Evolutionary conservation across 1,140 invertebrate species (phyloP).

Genomic region (Melanaphis sacchari): DNA sequence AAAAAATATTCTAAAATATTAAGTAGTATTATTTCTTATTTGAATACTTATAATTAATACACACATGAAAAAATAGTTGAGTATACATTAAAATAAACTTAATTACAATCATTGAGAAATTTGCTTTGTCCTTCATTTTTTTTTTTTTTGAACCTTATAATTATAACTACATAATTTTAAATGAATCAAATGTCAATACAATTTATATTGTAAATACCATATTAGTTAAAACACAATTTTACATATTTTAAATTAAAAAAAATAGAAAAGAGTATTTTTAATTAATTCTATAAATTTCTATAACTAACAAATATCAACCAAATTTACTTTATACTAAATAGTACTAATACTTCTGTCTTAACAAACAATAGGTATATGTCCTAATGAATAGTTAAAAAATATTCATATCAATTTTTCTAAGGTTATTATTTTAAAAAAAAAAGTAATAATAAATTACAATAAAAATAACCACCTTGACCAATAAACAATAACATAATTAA

Average conservation of each 20-base stretch:
- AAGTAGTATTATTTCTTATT: conserved; percentile 2
- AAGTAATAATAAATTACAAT: background rate
- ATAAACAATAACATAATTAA: background rate
- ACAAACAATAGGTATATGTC: background rate
- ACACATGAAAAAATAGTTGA: background rate
- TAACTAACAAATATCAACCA: background rate
- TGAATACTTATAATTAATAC: background rate
- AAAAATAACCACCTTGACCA: background rate
- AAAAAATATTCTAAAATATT: background rate
- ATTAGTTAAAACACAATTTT: background rate
- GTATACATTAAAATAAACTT: background rate
- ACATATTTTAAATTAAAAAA: background rate
- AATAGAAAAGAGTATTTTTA: background rate
- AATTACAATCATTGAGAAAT: background rate
- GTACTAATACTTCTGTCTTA: background rate
- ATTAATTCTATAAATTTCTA: background rate
- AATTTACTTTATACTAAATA: background rate
- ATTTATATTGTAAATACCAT: background rate
- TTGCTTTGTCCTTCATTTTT: too few species aligned
- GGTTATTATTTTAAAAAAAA: background rate
- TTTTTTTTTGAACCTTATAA: too few species aligned
- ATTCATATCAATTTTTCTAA: background rate
- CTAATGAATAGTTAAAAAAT: background rate
- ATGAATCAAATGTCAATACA: background rate
- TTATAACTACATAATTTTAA: background rate